phyloP scores from a whole-genome alignment of 2,113 vertebrate genomes.

The Tauraco erythrolophus region DNA sequence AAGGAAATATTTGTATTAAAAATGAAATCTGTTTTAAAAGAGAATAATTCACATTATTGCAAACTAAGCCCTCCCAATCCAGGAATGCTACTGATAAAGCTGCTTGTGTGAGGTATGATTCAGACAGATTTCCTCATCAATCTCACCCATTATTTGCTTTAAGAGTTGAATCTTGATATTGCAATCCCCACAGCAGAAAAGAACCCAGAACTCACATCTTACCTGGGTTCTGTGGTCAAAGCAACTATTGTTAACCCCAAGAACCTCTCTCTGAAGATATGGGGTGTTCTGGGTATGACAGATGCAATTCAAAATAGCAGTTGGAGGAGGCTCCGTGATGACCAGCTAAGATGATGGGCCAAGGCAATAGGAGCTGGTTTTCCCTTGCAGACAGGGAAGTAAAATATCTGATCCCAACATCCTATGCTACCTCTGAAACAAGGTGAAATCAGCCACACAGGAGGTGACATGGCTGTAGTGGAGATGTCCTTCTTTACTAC shows the following conservation, averaged over 20 bases:
- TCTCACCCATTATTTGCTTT: not conserved
- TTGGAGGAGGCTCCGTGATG: not conserved
- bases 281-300: not conserved
- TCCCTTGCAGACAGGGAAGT: not conserved
- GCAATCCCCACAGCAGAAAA: not conserved
- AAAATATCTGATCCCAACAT: not conserved
- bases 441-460: not conserved
- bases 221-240: not conserved
- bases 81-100: not conserved
- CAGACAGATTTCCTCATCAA: not conserved
- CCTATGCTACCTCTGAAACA: not conserved
- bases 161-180: not conserved
- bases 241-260: not conserved
- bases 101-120: not conserved
- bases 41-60: not conserved
- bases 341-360: not conserved
- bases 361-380: not conserved
- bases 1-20: not conserved
- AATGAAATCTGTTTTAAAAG: not conserved
- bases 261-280: not conserved
- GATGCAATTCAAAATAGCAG: not conserved
- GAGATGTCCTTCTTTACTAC: not conserved
- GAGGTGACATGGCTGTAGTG: not conserved
- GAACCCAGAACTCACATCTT: not conserved
- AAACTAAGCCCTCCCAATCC: not conserved